Percentiles rank a stretch among this genome's conserved stretches.
phyloP scores from a whole-genome alignment of 2,797 vertebrate species.

The Iguana delicatissima region DNA sequence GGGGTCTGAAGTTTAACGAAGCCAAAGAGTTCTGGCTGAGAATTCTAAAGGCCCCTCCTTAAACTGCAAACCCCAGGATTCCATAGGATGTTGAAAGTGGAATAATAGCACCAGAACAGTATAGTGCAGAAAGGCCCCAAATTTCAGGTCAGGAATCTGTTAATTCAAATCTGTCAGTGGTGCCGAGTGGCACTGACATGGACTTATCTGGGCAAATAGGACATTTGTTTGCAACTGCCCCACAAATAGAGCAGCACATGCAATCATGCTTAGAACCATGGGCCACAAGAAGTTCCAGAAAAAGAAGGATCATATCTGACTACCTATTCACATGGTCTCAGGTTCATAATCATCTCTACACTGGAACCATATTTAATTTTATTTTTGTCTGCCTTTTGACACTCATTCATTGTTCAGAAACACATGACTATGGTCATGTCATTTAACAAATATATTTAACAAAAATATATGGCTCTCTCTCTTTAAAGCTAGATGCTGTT shows the following conservation, averaged over 20 bases:
- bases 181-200: neutral
- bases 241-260: neutral
- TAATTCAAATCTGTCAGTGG: neutral
- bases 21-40: too few species aligned
- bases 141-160: neutral
- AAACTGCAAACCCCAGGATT: too few species aligned
- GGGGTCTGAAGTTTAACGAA: too few species aligned
- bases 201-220: neutral
- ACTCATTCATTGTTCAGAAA: neutral
- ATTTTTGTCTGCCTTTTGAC: neutral
- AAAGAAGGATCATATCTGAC: too few species aligned
- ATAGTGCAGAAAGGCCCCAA: too few species aligned
- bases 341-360: neutral
- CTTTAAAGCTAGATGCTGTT: neutral
- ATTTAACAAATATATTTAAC: neutral
- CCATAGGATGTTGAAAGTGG: too few species aligned
- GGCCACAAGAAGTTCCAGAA: neutral
- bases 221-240: neutral
- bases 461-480: neutral
- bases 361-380: neutral
- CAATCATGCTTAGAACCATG: neutral
- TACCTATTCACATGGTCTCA: too few species aligned
- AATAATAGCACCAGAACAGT: too few species aligned
- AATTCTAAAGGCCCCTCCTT: too few species aligned
- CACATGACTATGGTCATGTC: neutral